Evolutionary conservation across 2,797 vertebrate genomes (phyloP).

Genomic region (Stomatorhinus walkeri): DNA sequence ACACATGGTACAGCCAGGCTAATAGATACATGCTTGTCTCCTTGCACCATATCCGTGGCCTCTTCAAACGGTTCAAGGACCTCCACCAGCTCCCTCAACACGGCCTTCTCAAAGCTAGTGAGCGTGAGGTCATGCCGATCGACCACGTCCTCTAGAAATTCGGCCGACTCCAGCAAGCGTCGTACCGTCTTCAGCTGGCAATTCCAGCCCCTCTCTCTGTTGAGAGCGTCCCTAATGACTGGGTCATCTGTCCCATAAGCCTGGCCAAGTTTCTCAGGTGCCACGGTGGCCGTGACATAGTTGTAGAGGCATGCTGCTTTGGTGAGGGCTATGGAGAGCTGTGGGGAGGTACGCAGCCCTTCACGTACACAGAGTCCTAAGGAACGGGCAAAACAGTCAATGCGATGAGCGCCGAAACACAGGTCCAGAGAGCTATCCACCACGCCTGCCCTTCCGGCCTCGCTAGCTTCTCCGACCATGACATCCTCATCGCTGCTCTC

Average conservation of each 20-base stretch:
- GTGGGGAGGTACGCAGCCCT: conserved; percentile 54
- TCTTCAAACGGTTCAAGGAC: conserved; percentile 68
- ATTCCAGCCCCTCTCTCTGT: conserved; percentile 54
- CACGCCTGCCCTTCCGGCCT: conserved; percentile 18
- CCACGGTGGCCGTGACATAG: conserved; percentile 64
- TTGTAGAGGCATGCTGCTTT: conserved; percentile 65
- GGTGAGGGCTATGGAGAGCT: conserved; percentile 54
- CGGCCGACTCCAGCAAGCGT: conserved; percentile 62
- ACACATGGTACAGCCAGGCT: conserved; percentile 68
- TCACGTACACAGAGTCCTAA: conserved; percentile 62
- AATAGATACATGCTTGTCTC: conserved; percentile 63
- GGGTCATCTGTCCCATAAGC: conserved; percentile 52
- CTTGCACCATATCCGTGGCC: conserved; percentile 70
- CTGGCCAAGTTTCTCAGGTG: conserved; percentile 64
- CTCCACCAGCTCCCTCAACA: conserved; percentile 62
- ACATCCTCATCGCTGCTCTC: conserved; percentile 38
- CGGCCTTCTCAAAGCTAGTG: conserved; percentile 50
- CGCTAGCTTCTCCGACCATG: conserved; percentile 32
- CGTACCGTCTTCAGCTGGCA: conserved; percentile 65
- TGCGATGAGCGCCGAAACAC: conserved; percentile 54
- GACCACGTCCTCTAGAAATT: conserved; percentile 68
- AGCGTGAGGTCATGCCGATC: conserved; percentile 58
- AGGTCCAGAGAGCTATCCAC: conserved; percentile 55
- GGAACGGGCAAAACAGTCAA: conserved; percentile 65
- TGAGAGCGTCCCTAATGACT: conserved; percentile 24